Evolutionary conservation across 2,888 invertebrate species (phyloP).

Genomic region (Conops quadrifasciatus): DNA sequence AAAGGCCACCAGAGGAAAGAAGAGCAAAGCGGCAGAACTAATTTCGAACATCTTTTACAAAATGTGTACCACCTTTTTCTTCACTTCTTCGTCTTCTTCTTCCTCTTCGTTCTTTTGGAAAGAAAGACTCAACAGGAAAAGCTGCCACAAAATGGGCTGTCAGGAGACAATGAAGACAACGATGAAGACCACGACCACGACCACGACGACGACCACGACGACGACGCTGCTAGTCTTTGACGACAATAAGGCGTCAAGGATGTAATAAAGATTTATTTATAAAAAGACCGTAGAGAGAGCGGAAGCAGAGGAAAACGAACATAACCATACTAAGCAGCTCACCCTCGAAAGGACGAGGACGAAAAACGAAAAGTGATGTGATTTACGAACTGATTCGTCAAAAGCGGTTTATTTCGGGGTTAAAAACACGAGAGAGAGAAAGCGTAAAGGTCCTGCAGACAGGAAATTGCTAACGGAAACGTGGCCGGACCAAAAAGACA

Average conservation of each 20-base stretch:
- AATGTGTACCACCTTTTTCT: background rate
- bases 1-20: background rate
- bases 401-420: too few relatives aligned
- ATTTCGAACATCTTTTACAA: slow-evolving; percentile 34
- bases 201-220: slow-evolving; percentile 31
- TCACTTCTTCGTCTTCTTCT: background rate
- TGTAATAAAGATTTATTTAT: slow-evolving; percentile 35
- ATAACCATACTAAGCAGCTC: too few relatives aligned
- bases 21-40: slow-evolving; percentile 27
- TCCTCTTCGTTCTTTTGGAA: too few relatives aligned
- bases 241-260: slow-evolving; percentile 34
- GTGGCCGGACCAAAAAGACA: too few relatives aligned
- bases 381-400: too few relatives aligned
- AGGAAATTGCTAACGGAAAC: too few relatives aligned
- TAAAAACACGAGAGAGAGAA: too few relatives aligned
- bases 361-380: too few relatives aligned
- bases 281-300: background rate
- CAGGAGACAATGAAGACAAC: background rate
- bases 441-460: too few relatives aligned
- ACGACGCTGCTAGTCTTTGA: background rate
- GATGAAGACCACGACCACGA: slow-evolving; percentile 19
- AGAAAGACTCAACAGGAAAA: slow-evolving; percentile 14
- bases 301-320: too few relatives aligned
- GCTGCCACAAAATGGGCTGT: background rate
- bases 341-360: too few relatives aligned